These are phyloP conservation scores for Auanema freiburgensis DNA, from an alignment of 2,888 invertebrate species.

Conservation along the genomic window DNA sequence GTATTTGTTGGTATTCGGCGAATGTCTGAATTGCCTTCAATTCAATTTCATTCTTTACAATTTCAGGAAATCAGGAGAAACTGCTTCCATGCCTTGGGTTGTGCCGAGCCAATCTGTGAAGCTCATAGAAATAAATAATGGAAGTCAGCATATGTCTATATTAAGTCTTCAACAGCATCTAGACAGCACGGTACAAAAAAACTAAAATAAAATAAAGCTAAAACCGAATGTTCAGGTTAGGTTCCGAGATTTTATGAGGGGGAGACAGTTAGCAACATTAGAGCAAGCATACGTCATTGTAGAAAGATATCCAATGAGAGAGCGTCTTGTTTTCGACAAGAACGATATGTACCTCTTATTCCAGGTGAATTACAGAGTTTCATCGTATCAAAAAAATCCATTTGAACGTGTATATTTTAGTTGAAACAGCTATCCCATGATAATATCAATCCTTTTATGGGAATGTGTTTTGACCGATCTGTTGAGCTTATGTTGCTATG, in stretches of 20 bases:
- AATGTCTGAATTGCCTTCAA: conserved; percentile 29
- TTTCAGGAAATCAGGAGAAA: conserved; percentile 42
- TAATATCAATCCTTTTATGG: conserved; percentile 59
- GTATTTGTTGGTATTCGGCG: conserved; percentile 39
- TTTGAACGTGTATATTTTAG: conserved; percentile 33
- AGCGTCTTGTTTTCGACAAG: conserved; percentile 53
- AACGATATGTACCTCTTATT: conserved; percentile 45
- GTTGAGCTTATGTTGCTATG: conserved; percentile 47
- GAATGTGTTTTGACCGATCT: conserved; percentile 47
- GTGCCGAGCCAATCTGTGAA: conserved; percentile 37
- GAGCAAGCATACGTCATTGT: conserved; percentile 49
- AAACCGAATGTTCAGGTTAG: not conserved
- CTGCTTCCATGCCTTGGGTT: conserved; percentile 54
- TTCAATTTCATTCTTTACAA: conserved; percentile 6
- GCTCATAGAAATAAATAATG: conserved; percentile 44
- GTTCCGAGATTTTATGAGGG: conserved; percentile 9
- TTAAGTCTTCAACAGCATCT: conserved; percentile 46
- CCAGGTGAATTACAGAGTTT: conserved; percentile 26
- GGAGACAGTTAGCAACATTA: conserved; percentile 44
- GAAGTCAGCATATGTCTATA: conserved; percentile 51
- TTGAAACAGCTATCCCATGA: conserved; percentile 57
- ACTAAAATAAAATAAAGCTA: not conserved
- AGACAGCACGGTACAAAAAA: conserved; percentile 28
- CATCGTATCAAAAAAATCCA: not conserved
- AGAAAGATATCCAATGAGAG: conserved; percentile 48